A percentile compares a stretch with the other conserved stretches of the same genome.
Conservation (phyloP, 2,888 invertebrate species). For the Oligia fasciuncula region DNA sequence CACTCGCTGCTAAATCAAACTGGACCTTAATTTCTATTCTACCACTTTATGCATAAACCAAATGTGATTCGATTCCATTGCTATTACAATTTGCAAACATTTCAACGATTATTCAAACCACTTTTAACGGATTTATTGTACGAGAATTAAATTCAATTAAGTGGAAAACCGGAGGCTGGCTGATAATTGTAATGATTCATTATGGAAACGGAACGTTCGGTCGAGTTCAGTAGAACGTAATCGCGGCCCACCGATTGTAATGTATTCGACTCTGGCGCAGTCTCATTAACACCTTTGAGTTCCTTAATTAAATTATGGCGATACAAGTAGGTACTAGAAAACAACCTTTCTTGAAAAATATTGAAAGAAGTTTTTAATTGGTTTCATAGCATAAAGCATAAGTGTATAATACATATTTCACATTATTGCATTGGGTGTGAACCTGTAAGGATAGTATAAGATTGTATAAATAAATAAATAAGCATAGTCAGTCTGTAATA, state of each 20-base stretch:
- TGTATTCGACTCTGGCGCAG: constrained; percentile 32
- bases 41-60: constrained; percentile 4
- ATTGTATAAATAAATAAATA: too few species aligned
- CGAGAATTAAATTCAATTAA: constrained; percentile 74
- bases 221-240: constrained; percentile 70
- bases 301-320: background rate
- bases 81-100: constrained; percentile 43
- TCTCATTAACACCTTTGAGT: constrained; percentile 35
- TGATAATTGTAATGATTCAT: constrained; percentile 78
- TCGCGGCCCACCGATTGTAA: constrained; percentile 66
- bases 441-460: too few species aligned
- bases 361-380: background rate
- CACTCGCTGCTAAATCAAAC: background rate
- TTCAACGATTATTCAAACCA: constrained; percentile 45
- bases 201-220: constrained; percentile 81
- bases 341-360: background rate
- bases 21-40: constrained; percentile 9
- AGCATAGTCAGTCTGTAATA: too few species aligned
- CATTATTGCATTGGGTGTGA: too few species aligned
- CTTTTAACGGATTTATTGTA: constrained; percentile 59
- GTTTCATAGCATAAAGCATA: background rate
- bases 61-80: constrained; percentile 10
- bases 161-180: constrained; percentile 73
- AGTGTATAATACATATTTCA: too few species aligned
- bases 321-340: background rate